Evolutionary conservation across 92 coral and sea anemone genomes (phyloP), one percentile per base, ranked within the genome.

Genomic region (Actinostola sp.): DNA sequence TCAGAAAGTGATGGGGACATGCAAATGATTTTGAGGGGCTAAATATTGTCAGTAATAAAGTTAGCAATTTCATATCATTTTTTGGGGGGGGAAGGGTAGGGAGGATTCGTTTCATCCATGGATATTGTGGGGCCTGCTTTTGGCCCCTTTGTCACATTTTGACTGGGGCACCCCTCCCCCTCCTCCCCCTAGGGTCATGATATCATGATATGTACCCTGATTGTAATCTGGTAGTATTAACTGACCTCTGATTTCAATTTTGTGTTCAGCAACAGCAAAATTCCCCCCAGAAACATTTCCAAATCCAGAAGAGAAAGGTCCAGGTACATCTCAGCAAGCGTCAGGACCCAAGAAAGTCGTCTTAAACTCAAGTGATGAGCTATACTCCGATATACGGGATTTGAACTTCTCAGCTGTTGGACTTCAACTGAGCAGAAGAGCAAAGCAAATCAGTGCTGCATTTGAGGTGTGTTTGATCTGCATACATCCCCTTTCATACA

Each of bases 391-490:
- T 34, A 85, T 94, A 17, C 78, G 98, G 59, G 98, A 94, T 84
- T 72, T 80, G 81, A 94, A 94, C 84, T 94, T 94, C 82, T 94
- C 97, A 7, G 98, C 95, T 46, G 98, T 94, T 23, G 98, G 98
- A 33, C 84, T 92, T 58, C 90, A 91, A 0, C 71, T 94, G 76
- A 94, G 98, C 64, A 86, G 84, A 49, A 89, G 57, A 77, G 98
- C 98, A 29, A 94, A 91, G 79, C 90, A 94, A 65, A 94, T 94
- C 67, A 91, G 97, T 78, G 98, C 98, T 28, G 97, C 92, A 17
- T 94, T 94, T 74, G 98, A 94, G 95, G 98, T 94, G 15, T 8
- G 79, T 46, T 10, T 16, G 21, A 15, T 17, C 23, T 65, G 10
- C n/a, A n/a, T n/a, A 21, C 0, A 14, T 35, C 2, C 16, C 0